A percentile compares a stretch with the other conserved stretches of the same genome.
phyloP scores from a whole-genome alignment of 2,113 vertebrate genomes.

The Naja naja region DNA sequence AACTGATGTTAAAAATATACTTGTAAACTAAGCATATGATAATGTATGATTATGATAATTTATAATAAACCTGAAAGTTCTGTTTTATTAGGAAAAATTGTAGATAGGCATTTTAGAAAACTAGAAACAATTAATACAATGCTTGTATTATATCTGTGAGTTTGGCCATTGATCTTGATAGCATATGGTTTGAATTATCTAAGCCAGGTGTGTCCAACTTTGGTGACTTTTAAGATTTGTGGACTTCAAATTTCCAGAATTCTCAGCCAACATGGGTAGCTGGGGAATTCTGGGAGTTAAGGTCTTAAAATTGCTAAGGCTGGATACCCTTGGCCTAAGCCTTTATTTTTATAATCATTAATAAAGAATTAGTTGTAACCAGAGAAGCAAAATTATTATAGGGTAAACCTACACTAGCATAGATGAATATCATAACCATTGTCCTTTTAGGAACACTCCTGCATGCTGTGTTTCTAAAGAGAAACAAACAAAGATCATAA shows the following conservation, averaged over 20 bases:
- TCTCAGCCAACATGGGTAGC: not conserved
- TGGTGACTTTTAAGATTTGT: not conserved
- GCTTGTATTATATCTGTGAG: not conserved
- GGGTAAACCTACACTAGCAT: constrained; percentile 44
- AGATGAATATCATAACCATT: constrained; percentile 50
- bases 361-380: constrained; percentile 32
- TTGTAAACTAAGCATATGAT: not conserved
- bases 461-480: constrained; percentile 48
- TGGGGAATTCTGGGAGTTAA: not conserved
- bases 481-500: constrained; percentile 57
- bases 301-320: not conserved
- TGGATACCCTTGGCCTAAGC: not conserved
- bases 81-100: not conserved
- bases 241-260: not conserved
- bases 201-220: not conserved
- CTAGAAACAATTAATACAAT: constrained; percentile 19
- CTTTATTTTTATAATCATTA: constrained; percentile 35
- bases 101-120: constrained; percentile 20
- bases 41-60: not conserved
- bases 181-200: not conserved
- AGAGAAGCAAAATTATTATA: constrained; percentile 49
- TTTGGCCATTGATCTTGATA: constrained; percentile 8
- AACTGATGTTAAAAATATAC: not conserved
- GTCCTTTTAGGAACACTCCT: constrained; percentile 54
- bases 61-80: not conserved